phyloP scores from a whole-genome alignment of 2,888 invertebrate genomes.

The Ennomos erosarius region DNA sequence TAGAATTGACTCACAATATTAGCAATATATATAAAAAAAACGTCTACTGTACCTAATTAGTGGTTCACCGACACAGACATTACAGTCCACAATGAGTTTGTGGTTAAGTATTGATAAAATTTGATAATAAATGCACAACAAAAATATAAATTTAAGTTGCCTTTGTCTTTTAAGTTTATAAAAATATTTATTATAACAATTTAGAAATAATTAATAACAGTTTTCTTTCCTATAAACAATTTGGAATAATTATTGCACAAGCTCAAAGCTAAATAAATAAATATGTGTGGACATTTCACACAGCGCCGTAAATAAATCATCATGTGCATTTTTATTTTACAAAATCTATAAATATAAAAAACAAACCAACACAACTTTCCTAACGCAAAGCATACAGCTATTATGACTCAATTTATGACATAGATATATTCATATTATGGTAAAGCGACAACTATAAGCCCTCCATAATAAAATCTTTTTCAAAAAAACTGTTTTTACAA shows the following conservation, averaged over 20 bases:
- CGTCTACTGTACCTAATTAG: constrained; percentile 67
- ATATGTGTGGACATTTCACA: too few species aligned
- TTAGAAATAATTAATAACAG: constrained; percentile 81
- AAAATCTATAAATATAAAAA: constrained; percentile 70
- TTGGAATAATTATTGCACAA: constrained; percentile 84
- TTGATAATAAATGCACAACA: constrained; percentile 84
- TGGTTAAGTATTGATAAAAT: constrained; percentile 72
- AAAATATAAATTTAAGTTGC: constrained; percentile 81
- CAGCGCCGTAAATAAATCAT: too few species aligned
- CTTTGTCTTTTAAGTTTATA: constrained; percentile 82
- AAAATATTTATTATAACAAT: constrained; percentile 82
- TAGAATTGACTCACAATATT: constrained; percentile 84
- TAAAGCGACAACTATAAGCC: constrained; percentile 43
- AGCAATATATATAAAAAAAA: constrained; percentile 72
- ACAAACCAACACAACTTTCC: constrained; percentile 79
- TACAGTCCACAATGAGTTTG: constrained; percentile 80
- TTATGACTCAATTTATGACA: constrained; percentile 65
- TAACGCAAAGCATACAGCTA: constrained; percentile 60
- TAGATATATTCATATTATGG: constrained; percentile 51
- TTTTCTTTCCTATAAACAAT: constrained; percentile 67
- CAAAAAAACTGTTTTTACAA: constrained; percentile 34
- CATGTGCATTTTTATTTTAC: constrained; percentile 74
- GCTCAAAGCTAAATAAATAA: constrained; percentile 82
- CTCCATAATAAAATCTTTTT: constrained; percentile 37
- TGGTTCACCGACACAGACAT: constrained; percentile 73